Conservation (phyloP, 2,888 invertebrate genomes). For the Cartodere bifasciata region DNA sequence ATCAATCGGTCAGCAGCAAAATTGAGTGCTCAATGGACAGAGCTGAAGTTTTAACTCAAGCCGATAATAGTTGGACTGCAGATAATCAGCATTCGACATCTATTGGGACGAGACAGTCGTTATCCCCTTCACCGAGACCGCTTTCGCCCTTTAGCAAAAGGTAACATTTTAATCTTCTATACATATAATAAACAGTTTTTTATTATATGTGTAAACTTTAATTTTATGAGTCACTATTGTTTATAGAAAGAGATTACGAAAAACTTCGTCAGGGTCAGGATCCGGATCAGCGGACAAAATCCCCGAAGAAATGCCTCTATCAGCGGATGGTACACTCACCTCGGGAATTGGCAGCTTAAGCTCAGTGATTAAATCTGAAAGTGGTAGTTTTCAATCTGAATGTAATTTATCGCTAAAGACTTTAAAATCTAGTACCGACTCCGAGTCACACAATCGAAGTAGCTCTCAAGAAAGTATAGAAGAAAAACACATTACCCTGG, state of each 20-base stretch:
- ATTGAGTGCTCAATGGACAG: slow-evolving; percentile 43
- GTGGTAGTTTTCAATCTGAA: slow-evolving; percentile 27
- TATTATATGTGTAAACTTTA: slow-evolving; percentile 1
- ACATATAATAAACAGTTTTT: not conserved
- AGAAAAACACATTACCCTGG: slow-evolving; percentile 31
- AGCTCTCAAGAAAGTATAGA: slow-evolving; percentile 42
- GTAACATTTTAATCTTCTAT: too few relatives aligned
- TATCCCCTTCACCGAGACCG: slow-evolving; percentile 50
- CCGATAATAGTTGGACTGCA: slow-evolving; percentile 44
- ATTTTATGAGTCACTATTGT: slow-evolving; percentile 8
- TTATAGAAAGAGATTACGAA: slow-evolving; percentile 47
- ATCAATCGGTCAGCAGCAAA: slow-evolving; percentile 58
- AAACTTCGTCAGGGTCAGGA: slow-evolving; percentile 49
- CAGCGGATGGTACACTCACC: slow-evolving; percentile 38
- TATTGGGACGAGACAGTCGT: slow-evolving; percentile 46
- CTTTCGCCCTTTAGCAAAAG: slow-evolving; percentile 37
- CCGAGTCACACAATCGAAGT: slow-evolving; percentile 38
- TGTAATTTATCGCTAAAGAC: slow-evolving; percentile 20
- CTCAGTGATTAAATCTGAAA: slow-evolving; percentile 34
- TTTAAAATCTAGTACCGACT: slow-evolving; percentile 29
- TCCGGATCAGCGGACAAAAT: slow-evolving; percentile 43
- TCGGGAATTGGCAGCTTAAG: slow-evolving; percentile 33
- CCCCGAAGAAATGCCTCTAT: slow-evolving; percentile 34
- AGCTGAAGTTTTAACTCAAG: slow-evolving; percentile 42
- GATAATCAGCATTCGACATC: too few relatives aligned